Base-by-base conservation (phyloP, 1,140 invertebrate genomes). In the Hermatobates lingyangjiaoensis region DNA sequence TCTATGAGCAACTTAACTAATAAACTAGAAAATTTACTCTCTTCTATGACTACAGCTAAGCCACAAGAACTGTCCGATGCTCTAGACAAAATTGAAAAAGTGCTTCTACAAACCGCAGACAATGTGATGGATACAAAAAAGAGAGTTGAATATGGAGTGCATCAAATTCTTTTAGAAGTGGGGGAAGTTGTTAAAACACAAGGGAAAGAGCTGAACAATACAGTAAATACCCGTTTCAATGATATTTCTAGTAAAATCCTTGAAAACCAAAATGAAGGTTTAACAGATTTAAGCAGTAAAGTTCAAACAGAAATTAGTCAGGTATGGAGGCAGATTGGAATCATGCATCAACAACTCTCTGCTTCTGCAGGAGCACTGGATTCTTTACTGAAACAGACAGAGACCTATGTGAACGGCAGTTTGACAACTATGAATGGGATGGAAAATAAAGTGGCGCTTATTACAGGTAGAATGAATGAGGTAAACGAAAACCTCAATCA, bases 401-500 rank as follows among this genome's bases (percentile, higher is more conserved):
- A 81, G 57, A 71, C 71, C 39, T 88, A 88, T 60, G 81, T 88
- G 21, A 88, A 83, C 64, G 81, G 79, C 28, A 87, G 81, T n/a
- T 68, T 82, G 27, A 71, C 71, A n/a, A 80, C 81, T 1, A 81
- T 90, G 77, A 79, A 78, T 57, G 77, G 72, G 26, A 81, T 90
- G 75, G 79, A 83, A 62, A 75, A 73, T 59, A 86, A 87, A 68
- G 84, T 87, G 47, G 72, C 72, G 27, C 25, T 28, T 10, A 87
- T 89, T 58, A 86, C 80, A n/a, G 74, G 74, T 55, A 74, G 80
- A 40, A 86, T 89, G 74, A 61, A 69, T 0, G 84, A 87, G 63
- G 80, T 92, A 5, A 81, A 87, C 56, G 75, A 80, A 48, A 88
- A 90, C 62, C 68, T 91, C 26, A 92, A 92, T 64, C 89, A 80